phyloP scores from a whole-genome alignment of 2,113 vertebrate species.

The Anthoscopus minutus region DNA sequence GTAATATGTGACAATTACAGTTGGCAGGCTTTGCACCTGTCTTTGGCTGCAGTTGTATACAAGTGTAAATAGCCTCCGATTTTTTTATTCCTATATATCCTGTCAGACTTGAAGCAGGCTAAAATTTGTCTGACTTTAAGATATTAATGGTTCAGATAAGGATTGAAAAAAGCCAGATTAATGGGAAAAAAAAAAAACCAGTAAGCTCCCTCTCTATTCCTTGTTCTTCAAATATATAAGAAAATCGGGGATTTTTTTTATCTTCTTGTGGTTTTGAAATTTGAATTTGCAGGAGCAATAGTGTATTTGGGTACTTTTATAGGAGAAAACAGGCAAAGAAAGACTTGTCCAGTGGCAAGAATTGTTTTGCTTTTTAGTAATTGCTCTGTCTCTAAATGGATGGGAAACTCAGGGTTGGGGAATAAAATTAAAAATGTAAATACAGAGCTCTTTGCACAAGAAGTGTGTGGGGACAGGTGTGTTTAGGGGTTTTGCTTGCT shows the following conservation, averaged over 20 bases:
- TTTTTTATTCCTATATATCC: background rate
- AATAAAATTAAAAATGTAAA: background rate
- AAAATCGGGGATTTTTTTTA: background rate
- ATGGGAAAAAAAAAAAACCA: background rate
- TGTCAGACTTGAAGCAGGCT: background rate
- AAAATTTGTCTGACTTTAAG: background rate
- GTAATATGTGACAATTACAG: background rate
- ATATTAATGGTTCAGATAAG: background rate
- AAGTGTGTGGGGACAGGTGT: background rate
- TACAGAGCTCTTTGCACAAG: background rate
- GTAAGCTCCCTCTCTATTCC: background rate
- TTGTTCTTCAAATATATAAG: background rate
- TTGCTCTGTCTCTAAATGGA: background rate
- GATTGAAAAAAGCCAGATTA: background rate
- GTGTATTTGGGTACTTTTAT: background rate
- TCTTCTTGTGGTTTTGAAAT: background rate
- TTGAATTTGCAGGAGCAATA: background rate
- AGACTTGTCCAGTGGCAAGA: background rate
- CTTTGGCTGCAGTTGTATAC: background rate
- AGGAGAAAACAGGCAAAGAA: background rate
- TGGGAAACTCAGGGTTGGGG: background rate
- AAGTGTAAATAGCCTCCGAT: background rate
- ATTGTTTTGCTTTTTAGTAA: background rate
- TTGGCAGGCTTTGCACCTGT: background rate
- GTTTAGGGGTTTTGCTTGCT: background rate